These are phyloP conservation scores for Sarcophaga caerulescens DNA, from an alignment of 2,888 invertebrate genomes.

Conservation along the genomic window DNA sequence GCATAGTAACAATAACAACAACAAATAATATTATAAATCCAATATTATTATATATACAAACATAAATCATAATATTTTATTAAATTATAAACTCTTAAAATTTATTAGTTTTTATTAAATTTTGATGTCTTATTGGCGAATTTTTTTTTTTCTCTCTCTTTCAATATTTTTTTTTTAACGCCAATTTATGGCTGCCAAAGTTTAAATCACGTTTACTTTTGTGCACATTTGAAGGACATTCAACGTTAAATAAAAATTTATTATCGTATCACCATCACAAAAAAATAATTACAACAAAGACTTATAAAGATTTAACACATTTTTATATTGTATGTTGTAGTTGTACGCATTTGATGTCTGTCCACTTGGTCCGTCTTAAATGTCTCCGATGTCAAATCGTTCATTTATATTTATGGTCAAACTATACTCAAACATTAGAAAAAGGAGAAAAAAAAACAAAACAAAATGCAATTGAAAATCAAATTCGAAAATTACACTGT, in stretches of 20 bases:
- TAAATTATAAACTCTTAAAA: too few species aligned
- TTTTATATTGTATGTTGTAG: not conserved
- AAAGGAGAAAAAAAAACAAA: not conserved
- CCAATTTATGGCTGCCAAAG: slow-evolving; percentile 48
- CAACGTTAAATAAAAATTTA: slow-evolving; percentile 54
- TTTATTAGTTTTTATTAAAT: not conserved
- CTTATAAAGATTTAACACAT: slow-evolving; percentile 19
- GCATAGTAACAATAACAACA: not conserved
- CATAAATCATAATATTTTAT: too few species aligned
- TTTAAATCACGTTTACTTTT: slow-evolving; percentile 29
- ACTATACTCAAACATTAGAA: not conserved
- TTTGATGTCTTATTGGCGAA: not conserved
- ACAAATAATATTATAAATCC: not conserved
- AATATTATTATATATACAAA: too few species aligned
- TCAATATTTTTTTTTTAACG: not conserved
- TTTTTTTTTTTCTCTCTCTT: not conserved
- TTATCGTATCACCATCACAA: slow-evolving; percentile 23
- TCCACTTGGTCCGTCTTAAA: not conserved
- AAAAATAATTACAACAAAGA: slow-evolving; percentile 25
- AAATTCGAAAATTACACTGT: not conserved
- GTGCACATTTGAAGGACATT: slow-evolving; percentile 50
- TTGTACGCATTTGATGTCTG: slow-evolving; percentile 26
- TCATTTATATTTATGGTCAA: not conserved
- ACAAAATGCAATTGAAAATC: not conserved
- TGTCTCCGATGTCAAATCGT: not conserved